These are phyloP conservation scores for Campoletis raptor DNA, from an alignment of 2,888 invertebrate species.

Conservation along the genomic window DNA sequence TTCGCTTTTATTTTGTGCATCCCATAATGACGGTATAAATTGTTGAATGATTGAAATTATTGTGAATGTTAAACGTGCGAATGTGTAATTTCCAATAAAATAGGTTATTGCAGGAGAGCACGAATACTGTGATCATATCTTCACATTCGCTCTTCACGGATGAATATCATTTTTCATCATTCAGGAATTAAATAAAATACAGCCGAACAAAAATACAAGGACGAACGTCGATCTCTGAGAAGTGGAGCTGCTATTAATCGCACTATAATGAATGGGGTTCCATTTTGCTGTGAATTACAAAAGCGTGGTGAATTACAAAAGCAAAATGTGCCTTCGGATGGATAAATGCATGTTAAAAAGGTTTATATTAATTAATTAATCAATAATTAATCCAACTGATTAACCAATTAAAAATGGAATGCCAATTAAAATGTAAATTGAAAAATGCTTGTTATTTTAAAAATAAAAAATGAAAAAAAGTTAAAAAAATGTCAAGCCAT, in stretches of 20 bases:
- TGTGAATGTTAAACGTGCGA: neutral
- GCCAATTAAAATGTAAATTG: neutral
- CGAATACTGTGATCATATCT: neutral
- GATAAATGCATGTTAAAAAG: too few relatives aligned
- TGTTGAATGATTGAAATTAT: conserved; percentile 1
- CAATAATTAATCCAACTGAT: neutral
- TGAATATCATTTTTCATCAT: neutral
- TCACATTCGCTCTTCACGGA: neutral
- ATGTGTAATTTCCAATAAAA: neutral
- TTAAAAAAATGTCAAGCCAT: neutral
- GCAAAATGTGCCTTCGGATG: neutral
- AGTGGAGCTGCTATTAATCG: too few relatives aligned
- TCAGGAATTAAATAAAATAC: neutral
- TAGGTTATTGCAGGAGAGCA: neutral
- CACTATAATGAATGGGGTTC: neutral
- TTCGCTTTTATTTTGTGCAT: neutral
- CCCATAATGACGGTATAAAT: neutral
- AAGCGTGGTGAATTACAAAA: neutral
- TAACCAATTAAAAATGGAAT: neutral
- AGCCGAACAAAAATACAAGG: neutral
- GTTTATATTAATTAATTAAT: neutral
- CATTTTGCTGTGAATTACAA: neutral
- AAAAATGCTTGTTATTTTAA: neutral
- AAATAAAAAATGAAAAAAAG: neutral
- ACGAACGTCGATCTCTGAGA: too few relatives aligned